Percentiles rank a stretch among this genome's conserved stretches.
Conservation (phyloP, 2,888 invertebrate species). For the Eilema depressum region DNA sequence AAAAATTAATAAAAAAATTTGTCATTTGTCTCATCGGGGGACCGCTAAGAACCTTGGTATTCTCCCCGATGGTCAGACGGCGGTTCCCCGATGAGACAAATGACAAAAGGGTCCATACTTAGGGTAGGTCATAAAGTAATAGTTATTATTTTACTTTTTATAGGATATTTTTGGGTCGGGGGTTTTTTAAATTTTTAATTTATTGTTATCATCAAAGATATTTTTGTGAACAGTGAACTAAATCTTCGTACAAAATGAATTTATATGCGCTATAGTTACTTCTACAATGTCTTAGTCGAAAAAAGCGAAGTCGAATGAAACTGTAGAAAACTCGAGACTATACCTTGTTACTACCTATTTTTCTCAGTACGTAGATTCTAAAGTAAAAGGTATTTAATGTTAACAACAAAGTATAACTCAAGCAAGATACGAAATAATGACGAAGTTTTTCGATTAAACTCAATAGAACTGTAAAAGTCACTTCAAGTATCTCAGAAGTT, state of each 20-base stretch:
- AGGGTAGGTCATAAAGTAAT: too few relatives aligned
- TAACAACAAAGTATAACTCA: neutral
- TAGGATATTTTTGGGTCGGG: too few relatives aligned
- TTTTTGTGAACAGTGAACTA: neutral
- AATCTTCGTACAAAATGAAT: neutral
- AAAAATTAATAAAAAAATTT: too few relatives aligned
- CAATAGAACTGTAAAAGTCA: neutral
- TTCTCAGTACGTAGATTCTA: neutral
- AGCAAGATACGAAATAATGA: neutral
- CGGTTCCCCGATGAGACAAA: too few relatives aligned
- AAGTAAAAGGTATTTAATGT: neutral
- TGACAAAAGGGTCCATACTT: too few relatives aligned
- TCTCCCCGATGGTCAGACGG: too few relatives aligned
- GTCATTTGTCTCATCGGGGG: too few relatives aligned
- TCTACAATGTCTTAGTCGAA: neutral
- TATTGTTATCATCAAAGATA: neutral
- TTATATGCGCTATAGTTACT: neutral
- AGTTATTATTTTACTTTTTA: too few relatives aligned
- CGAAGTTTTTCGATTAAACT: neutral
- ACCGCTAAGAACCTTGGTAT: too few relatives aligned
- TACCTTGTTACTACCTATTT: neutral
- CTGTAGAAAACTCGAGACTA: neutral
- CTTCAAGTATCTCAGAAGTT: neutral
- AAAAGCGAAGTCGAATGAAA: neutral
- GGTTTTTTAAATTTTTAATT: too few relatives aligned